Percentiles rank a stretch among this genome's conserved stretches.
These are phyloP conservation scores for Scaptodrosophila latifasciaeformis DNA, from an alignment of 2,888 invertebrate genomes.

Conservation along the genomic window DNA sequence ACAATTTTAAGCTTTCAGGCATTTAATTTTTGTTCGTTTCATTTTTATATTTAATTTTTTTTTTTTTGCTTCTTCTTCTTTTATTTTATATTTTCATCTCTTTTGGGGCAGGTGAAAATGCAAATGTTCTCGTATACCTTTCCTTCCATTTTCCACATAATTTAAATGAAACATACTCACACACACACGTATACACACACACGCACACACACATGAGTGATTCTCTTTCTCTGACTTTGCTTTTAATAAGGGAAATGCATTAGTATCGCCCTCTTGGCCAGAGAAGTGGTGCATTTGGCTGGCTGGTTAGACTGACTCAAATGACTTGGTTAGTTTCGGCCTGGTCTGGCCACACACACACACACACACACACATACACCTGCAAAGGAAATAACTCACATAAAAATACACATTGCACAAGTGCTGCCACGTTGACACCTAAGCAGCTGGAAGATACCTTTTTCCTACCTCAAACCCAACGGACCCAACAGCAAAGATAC, in stretches of 20 bases:
- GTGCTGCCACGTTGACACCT: conserved; percentile 48
- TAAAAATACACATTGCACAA: conserved; percentile 44
- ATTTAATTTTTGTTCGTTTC: conserved; percentile 3
- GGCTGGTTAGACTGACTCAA: neutral
- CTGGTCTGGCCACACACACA: too few relatives aligned
- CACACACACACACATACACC: too few relatives aligned
- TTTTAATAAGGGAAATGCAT: conserved; percentile 57
- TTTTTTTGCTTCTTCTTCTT: neutral
- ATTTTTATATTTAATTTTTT: conserved; percentile 5
- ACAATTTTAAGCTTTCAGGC: neutral
- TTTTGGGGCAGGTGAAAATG: conserved; percentile 22
- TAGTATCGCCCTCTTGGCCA: conserved; percentile 44
- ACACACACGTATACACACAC: conserved; percentile 9
- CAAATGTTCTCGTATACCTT: conserved; percentile 24
- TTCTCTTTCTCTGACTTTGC: neutral
- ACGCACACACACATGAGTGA: neutral
- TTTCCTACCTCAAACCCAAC: conserved; percentile 8
- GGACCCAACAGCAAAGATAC: neutral
- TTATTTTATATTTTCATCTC: too few relatives aligned
- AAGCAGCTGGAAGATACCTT: conserved; percentile 42
- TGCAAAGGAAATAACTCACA: conserved; percentile 43
- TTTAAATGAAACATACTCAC: conserved; percentile 41
- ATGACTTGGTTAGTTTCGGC: neutral
- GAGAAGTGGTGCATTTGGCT: conserved; percentile 34
- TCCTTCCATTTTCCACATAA: conserved; percentile 21